phyloP scores from a whole-genome alignment of 1,140 invertebrate genomes.

The Apis laboriosa region DNA sequence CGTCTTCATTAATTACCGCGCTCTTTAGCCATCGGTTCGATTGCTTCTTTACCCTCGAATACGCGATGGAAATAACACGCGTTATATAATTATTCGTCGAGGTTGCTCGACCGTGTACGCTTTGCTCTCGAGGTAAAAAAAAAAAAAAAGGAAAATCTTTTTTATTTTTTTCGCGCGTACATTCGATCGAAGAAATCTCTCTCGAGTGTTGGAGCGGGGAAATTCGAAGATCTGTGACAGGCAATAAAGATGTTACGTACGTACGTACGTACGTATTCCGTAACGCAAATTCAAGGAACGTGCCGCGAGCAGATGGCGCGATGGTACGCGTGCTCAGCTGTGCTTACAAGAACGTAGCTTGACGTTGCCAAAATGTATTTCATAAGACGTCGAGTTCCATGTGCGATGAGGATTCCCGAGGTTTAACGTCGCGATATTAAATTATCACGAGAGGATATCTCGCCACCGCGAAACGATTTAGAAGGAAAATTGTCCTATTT shows the following conservation, averaged over 20 bases:
- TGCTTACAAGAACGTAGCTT: slow-evolving; percentile 17
- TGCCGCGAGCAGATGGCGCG: slow-evolving; percentile 17
- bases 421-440: slow-evolving; percentile 21
- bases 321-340: slow-evolving; percentile 16
- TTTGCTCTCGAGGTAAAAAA: too few relatives aligned
- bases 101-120: not conserved
- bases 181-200: too few relatives aligned
- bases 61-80: too few relatives aligned
- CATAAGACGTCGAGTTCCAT: not conserved
- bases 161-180: too few relatives aligned
- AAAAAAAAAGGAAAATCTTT: too few relatives aligned
- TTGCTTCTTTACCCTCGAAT: not conserved
- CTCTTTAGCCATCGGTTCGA: slow-evolving; percentile 11
- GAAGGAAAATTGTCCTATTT: not conserved
- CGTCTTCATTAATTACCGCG: slow-evolving; percentile 60
- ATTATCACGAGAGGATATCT: not conserved
- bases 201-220: too few relatives aligned
- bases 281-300: slow-evolving; percentile 28
- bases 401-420: not conserved
- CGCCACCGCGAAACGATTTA: not conserved
- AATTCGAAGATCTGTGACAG: slow-evolving; percentile 5
- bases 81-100: slow-evolving; percentile 10
- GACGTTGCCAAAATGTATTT: slow-evolving; percentile 44
- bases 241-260: slow-evolving; percentile 17
- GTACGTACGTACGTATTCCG: not conserved